A percentile compares a stretch with the other conserved stretches of the same genome.
Conservation (phyloP, 2,888 invertebrate genomes). For the Chloromyia formosa region DNA sequence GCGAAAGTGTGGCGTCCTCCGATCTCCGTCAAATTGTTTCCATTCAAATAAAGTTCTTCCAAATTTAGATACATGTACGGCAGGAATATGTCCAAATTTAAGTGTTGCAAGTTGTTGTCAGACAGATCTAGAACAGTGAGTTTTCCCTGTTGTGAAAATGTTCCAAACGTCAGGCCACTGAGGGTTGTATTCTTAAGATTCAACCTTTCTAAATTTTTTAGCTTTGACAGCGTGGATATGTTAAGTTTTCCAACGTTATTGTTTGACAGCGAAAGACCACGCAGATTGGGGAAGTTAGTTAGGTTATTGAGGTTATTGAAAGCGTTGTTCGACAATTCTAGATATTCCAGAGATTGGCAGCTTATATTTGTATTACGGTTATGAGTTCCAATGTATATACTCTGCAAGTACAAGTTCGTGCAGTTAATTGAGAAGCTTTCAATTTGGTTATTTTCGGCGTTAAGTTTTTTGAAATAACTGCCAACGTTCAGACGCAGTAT, state of each 20-base stretch:
- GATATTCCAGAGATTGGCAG: slow-evolving; percentile 56
- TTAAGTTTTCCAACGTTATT: slow-evolving; percentile 60
- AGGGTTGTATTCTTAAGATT: slow-evolving; percentile 57
- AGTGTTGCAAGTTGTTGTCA: slow-evolving; percentile 65
- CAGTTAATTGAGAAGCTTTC: slow-evolving; percentile 36
- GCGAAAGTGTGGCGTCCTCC: slow-evolving; percentile 58
- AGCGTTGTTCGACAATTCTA: slow-evolving; percentile 57
- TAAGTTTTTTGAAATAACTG: slow-evolving; percentile 56
- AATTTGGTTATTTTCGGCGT: slow-evolving; percentile 60
- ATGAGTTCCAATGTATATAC: slow-evolving; percentile 46
- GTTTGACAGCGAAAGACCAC: slow-evolving; percentile 58
- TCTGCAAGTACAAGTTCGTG: neutral
- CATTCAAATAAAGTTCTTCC: slow-evolving; percentile 59
- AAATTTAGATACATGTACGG: slow-evolving; percentile 58
- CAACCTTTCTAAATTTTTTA: slow-evolving; percentile 58
- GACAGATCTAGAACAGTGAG: slow-evolving; percentile 66
- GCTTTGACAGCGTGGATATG: slow-evolving; percentile 59
- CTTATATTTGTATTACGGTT: no score
- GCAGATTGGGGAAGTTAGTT: slow-evolving; percentile 56
- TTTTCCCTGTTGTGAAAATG: slow-evolving; percentile 61
- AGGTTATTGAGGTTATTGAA: slow-evolving; percentile 58
- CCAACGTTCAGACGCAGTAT: slow-evolving; percentile 57
- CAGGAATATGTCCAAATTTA: slow-evolving; percentile 62
- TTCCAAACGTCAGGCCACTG: slow-evolving; percentile 58
- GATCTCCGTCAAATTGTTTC: slow-evolving; percentile 59